Evolutionary conservation across 2,888 invertebrate species (phyloP).

Genomic region (Schizotus pectinicornis): DNA sequence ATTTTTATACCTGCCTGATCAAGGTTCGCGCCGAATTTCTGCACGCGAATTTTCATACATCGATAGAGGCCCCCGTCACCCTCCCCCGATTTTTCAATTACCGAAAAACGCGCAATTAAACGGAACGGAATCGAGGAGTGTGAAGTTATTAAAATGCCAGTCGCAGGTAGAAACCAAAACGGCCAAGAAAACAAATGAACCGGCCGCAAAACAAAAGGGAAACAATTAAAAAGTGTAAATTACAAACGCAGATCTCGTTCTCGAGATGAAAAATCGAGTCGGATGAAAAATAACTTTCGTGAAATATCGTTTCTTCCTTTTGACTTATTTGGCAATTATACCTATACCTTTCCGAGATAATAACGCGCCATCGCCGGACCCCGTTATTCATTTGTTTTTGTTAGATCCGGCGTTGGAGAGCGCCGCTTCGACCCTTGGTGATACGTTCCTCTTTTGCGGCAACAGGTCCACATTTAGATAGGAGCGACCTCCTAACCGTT

Average conservation of each 20-base stretch:
- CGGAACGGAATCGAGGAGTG: constrained; percentile 9
- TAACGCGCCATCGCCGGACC: constrained; percentile 33
- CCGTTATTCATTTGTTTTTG: constrained; percentile 18
- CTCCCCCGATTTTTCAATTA: neutral
- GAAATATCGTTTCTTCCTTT: constrained; percentile 53
- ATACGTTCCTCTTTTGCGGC: constrained; percentile 20
- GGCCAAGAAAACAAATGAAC: constrained; percentile 42
- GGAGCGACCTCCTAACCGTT: neutral
- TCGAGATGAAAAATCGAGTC: constrained; percentile 53
- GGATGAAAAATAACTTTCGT: constrained; percentile 53
- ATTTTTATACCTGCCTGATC: constrained; percentile 36
- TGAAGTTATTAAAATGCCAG: constrained; percentile 36
- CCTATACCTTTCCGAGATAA: constrained; percentile 51
- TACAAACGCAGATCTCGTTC: constrained; percentile 52
- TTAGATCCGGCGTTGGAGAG: neutral
- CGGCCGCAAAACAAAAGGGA: constrained; percentile 50
- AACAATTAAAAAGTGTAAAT: constrained; percentile 59
- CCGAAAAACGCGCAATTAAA: neutral
- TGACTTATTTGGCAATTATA: constrained; percentile 53
- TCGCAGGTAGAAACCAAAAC: constrained; percentile 27
- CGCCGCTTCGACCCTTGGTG: constrained; percentile 3
- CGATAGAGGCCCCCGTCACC: neutral
- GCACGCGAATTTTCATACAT: neutral
- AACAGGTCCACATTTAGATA: constrained; percentile 9
- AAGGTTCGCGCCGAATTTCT: constrained; percentile 15